Percentiles rank a stretch among this genome's conserved stretches.
phyloP scores from a whole-genome alignment of 2,113 vertebrate species.

The Channa maculata region DNA sequence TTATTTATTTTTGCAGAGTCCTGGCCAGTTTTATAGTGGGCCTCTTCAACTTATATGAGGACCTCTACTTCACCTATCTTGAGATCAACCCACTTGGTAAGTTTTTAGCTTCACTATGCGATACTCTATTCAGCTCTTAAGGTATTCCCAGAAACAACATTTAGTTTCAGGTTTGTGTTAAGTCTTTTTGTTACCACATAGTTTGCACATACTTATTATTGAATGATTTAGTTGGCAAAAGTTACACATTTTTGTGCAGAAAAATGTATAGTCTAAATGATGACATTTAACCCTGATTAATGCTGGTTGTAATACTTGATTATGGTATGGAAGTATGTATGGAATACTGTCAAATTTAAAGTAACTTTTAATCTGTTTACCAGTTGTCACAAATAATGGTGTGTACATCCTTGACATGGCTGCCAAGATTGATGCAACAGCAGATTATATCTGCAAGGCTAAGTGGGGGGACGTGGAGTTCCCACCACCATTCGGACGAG shows the following conservation, averaged over 20 bases:
- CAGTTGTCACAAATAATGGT: constrained; percentile 89
- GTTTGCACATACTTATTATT: not conserved
- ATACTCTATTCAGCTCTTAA: not conserved
- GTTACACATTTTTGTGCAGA: not conserved
- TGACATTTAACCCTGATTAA: not conserved
- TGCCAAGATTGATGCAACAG: constrained; percentile 95
- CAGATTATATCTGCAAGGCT: constrained; percentile 97
- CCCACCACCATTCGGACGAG: constrained; percentile 96
- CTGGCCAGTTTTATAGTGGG: constrained; percentile 93
- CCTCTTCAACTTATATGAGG: constrained; percentile 95
- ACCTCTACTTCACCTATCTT: constrained; percentile 97
- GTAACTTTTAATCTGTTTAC: constrained; percentile 1
- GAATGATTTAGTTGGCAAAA: not conserved
- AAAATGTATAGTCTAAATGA: not conserved
- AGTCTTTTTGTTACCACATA: no score
- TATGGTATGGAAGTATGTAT: no score
- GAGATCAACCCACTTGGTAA: constrained; percentile 99
- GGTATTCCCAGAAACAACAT: no score
- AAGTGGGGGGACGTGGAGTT: constrained; percentile 98
- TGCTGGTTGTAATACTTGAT: no score
- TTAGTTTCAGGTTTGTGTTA: no score
- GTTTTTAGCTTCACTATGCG: not conserved
- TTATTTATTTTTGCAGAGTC: constrained; percentile 78
- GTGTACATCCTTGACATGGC: constrained; percentile 95
- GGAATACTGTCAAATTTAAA: no score